These are phyloP conservation scores for Microcebus jonahi DNA, from an alignment of 2,113 vertebrate genomes.

Conservation along the genomic window DNA sequence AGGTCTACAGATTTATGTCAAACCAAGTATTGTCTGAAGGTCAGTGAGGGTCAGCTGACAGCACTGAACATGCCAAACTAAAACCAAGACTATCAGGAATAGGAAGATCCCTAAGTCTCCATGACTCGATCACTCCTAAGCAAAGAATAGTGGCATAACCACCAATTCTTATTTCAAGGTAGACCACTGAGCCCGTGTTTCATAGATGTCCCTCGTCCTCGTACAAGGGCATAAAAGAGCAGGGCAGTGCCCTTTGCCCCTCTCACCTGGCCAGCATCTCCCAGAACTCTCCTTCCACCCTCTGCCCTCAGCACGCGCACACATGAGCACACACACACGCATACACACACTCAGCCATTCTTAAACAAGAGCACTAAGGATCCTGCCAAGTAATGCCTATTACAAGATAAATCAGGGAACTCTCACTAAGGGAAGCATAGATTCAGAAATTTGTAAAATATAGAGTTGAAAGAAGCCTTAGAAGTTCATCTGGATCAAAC, in stretches of 20 bases:
- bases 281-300: not conserved
- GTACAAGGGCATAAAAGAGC: not conserved
- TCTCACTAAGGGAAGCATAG: not conserved
- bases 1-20: not conserved
- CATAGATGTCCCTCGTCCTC: not conserved
- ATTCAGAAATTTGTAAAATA: constrained; percentile 5
- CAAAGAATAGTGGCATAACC: not conserved
- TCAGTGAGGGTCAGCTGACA: not conserved
- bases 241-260: not conserved
- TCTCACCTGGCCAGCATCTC: not conserved
- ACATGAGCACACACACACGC: rapidly evolving
- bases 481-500: not conserved
- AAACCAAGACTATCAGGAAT: not conserved
- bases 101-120: not conserved
- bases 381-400: not conserved
- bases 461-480: not conserved
- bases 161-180: not conserved
- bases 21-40: not conserved
- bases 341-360: not conserved
- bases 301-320: not conserved
- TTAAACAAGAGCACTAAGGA: not conserved
- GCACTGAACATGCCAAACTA: not conserved
- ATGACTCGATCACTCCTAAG: not conserved
- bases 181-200: not conserved
- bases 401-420: not conserved